Base-by-base conservation (phyloP, 2,113 vertebrate species). In the Malurus elegans region DNA sequence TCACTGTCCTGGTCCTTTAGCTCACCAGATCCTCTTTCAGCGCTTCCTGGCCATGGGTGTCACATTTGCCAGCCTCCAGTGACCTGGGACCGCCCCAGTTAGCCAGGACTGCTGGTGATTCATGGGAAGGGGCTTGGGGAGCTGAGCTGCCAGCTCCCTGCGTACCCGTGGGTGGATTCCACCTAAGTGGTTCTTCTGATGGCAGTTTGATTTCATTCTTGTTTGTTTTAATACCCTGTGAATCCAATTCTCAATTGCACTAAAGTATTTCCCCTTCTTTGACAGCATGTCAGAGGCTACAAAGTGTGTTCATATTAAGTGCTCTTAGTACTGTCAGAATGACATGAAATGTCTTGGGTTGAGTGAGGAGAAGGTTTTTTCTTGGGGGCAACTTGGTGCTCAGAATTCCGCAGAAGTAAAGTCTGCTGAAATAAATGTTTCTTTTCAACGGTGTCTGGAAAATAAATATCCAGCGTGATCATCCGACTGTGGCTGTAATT, bases 371-470 rank as follows among this genome's bases (percentile, higher is more conserved):
- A 67, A 92, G 28, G 28, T 86, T 60, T 88, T 92, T 73, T 88
- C 60, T 58, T 80, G 72, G 48, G 48, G 50, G 64, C 56, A 67
- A 6, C 67, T 75, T 65, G 20, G 5, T 88, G 82, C 67, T 82
- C 34, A 60, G 70, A 86, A 88, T 69, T 86, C 64, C 44, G 28
- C 32, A 50, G 53, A 79, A 88, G 78, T 72, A n/a, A 88, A 81
- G 36, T 67, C 69, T 93, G 72, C n/a, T 91, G 72, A 92, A 96
- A 86, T 66, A 78, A 94, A 90, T 92, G 79, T 67, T 90, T 95
- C 72, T 83, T 80, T 92, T 62, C 83, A 79, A 48, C 17, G 48
- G 29, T 48, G 60, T 71, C 71, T 90, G 64, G 72, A 70, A 88
- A 91, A 94, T 51, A 93, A 92, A 45, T 91, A 84, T 53, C 57